Base-by-base conservation (phyloP, 1,140 invertebrate species). In the Sycobia sp. region DNA sequence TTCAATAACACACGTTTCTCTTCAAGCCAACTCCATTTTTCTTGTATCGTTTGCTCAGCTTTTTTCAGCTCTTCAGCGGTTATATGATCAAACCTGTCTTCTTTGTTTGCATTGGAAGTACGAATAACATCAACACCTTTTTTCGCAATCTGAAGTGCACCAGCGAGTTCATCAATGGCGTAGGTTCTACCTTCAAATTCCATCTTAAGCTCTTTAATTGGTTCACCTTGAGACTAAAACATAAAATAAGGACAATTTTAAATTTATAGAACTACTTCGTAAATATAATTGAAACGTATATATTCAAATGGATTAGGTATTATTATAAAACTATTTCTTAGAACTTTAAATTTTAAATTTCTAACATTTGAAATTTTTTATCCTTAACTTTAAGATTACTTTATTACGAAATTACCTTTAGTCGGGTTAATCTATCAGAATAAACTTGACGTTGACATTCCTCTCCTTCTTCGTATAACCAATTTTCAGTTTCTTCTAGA, bases 381-480 rank as follows among this genome's bases (percentile, higher is more conserved):
- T n/a, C n/a, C n/a, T 16, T 16, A 43, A 43, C 18, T 2, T 16
- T 43, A 32, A 38, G 49, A n/a, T n/a, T n/a, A 36, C 25, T 36
- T 34, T 3, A 7, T 0, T 36, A 69, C 64, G 56, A n/a, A n/a
- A n/a, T n/a, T 78, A 90, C 89, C 79, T 88, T 89, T 16, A 94
- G 77, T 25, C 81, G 74, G 23, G 81, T 71, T 25, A 93, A 73
- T 73, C 86, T 86, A 54, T 92, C 87, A 11, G 86, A 76, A 69
- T 94, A 94, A 56, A 93, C 86, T 72, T 93, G 90, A 83, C 92
- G 90, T 46, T 90, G 88, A 74, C 95, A 93, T 71, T 98, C 93
- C 78, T 97, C 95, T 0, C 97, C 96, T 59, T 90, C 89, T 64
- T 94, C 93, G 74, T 99, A 99, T 0, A 99, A 81, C 97, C 97